These are phyloP conservation scores for Takifugu bimaculatus DNA, from an alignment of 2,113 vertebrate genomes.

Conservation along the genomic window DNA sequence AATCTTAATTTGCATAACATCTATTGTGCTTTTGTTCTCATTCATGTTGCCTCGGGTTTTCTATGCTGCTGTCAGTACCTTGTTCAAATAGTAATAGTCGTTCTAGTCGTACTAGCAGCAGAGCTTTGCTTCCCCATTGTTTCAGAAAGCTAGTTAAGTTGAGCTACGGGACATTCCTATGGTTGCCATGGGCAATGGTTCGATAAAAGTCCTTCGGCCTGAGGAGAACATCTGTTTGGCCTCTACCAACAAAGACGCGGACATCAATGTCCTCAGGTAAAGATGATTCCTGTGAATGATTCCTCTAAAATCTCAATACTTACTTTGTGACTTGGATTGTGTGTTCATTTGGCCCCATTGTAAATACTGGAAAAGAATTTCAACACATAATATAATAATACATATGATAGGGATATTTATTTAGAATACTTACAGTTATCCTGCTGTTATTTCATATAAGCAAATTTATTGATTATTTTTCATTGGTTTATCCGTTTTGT, in stretches of 20 bases:
- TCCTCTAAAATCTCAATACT: not conserved
- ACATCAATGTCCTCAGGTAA: constrained; percentile 63
- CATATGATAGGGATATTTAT: no score
- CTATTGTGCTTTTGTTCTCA: no score
- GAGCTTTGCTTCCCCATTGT: no score
- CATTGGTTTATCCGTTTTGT: no score
- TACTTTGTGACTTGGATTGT: no score
- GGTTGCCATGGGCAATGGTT: constrained; percentile 80
- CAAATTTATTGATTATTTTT: no score
- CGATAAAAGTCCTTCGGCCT: constrained; percentile 69
- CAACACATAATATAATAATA: no score
- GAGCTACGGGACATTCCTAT: constrained; percentile 59
- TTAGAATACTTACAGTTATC: not conserved
- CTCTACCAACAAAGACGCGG: constrained; percentile 55
- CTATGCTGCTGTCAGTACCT: no score
- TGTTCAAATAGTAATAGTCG: no score
- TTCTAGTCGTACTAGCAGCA: no score
- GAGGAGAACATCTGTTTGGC: constrained; percentile 67
- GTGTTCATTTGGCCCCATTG: no score
- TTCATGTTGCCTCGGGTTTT: not conserved
- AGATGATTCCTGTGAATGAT: not conserved
- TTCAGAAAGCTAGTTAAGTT: constrained; percentile 8
- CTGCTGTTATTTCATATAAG: not conserved
- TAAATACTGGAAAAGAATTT: no score
- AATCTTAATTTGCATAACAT: not conserved